phyloP scores from a whole-genome alignment of 2,797 vertebrate genomes.

The Sebastes matsubarae region DNA sequence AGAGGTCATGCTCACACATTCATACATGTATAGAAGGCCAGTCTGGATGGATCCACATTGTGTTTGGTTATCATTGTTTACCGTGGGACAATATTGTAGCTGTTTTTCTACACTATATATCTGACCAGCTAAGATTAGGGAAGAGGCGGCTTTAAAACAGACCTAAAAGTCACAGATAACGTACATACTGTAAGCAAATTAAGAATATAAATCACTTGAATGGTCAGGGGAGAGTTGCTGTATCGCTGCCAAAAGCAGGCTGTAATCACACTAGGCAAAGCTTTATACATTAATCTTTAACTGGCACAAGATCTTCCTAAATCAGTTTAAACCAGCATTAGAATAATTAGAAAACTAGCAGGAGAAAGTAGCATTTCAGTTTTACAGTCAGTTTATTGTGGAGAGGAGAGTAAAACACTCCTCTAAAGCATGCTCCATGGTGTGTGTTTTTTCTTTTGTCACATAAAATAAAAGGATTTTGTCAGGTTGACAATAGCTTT shows the following conservation, averaged over 20 bases:
- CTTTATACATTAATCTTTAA: neutral
- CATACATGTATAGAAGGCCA: neutral
- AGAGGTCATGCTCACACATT: constrained; percentile 10
- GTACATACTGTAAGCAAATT: neutral
- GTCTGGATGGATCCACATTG: constrained; percentile 58
- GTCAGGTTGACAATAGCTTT: constrained; percentile 6
- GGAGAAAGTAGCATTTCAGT: neutral
- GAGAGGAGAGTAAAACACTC: neutral
- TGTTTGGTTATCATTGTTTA: constrained; percentile 25
- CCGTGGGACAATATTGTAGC: neutral
- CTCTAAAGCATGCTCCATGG: neutral
- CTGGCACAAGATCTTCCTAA: neutral
- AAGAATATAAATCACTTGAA: neutral
- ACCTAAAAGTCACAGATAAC: neutral
- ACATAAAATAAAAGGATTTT: constrained; percentile 15
- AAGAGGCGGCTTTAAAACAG: neutral
- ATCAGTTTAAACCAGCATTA: neutral
- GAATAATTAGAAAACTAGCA: neutral
- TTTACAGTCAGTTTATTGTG: neutral
- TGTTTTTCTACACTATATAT: neutral
- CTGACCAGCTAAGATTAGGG: neutral
- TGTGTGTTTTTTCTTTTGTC: constrained; percentile 4
- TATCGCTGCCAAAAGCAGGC: neutral
- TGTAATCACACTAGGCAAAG: neutral
- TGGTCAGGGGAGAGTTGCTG: neutral